Evolutionary conservation across 2,113 vertebrate genomes (phyloP).

Genomic region (Motacilla tschutschensis): DNA sequence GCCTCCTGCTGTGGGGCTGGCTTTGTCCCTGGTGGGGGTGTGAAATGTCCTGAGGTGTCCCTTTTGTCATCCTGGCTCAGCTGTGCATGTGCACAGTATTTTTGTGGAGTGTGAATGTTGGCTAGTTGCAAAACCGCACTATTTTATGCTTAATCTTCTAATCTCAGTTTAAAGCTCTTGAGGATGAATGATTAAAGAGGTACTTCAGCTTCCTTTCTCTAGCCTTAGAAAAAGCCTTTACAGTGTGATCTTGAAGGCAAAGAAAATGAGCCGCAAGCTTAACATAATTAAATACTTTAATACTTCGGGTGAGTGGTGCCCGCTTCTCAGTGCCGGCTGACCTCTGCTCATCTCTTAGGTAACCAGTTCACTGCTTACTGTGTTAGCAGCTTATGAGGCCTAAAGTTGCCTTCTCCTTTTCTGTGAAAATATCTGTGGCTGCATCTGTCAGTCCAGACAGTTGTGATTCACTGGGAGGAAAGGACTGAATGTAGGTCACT

Average conservation of each 20-base stretch:
- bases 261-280: background rate
- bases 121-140: background rate
- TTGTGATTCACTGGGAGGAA: constrained; percentile 19
- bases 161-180: background rate
- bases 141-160: constrained; percentile 8
- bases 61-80: background rate
- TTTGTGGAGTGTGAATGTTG: background rate
- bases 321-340: background rate
- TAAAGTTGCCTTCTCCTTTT: constrained; percentile 18
- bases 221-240: constrained; percentile 6
- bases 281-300: background rate
- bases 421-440: background rate
- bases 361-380: background rate
- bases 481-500: constrained; percentile 38
- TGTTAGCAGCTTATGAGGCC: background rate
- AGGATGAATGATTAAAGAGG: constrained; percentile 15
- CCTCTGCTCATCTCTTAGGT: background rate
- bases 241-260: background rate
- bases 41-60: background rate
- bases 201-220: background rate
- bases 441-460: constrained; percentile 45
- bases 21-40: background rate
- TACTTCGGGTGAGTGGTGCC: background rate
- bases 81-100: background rate
- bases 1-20: background rate